These are phyloP conservation scores for Scelioninae gen. 1 DNA, from an alignment of 2,888 invertebrate genomes.

Conservation along the genomic window DNA sequence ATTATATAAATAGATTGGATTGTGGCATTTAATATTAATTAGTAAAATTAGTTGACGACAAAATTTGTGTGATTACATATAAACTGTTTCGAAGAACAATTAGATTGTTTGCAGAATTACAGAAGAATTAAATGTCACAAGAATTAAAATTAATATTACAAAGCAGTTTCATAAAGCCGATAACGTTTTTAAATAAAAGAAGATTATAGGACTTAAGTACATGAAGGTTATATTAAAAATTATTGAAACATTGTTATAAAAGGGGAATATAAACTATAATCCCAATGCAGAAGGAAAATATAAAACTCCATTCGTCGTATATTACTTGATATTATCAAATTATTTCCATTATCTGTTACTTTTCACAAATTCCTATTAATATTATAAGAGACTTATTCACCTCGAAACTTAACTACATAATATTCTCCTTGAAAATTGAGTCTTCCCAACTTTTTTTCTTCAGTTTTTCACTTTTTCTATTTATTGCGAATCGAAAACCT, in stretches of 20 bases:
- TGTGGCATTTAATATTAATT: neutral
- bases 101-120: too few relatives aligned
- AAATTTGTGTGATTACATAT: neutral
- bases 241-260: neutral
- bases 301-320: neutral
- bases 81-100: too few relatives aligned
- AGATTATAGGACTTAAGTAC: neutral
- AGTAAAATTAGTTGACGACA: too few relatives aligned
- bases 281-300: neutral
- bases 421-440: too few relatives aligned
- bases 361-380: too few relatives aligned
- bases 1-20: neutral
- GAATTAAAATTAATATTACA: conserved; percentile 6
- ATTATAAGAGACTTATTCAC: too few relatives aligned
- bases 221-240: conserved; percentile 4
- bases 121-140: too few relatives aligned
- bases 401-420: too few relatives aligned
- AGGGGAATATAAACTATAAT: neutral
- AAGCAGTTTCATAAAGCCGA: neutral
- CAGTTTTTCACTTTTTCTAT: too few relatives aligned
- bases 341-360: neutral
- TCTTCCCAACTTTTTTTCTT: too few relatives aligned
- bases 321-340: neutral
- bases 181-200: conserved; percentile 1
- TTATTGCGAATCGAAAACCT: too few relatives aligned